Evolutionary conservation across 2,113 vertebrate genomes (phyloP), one percentile per base, ranked within the genome.

Genomic region (Bubo scandiacus): DNA sequence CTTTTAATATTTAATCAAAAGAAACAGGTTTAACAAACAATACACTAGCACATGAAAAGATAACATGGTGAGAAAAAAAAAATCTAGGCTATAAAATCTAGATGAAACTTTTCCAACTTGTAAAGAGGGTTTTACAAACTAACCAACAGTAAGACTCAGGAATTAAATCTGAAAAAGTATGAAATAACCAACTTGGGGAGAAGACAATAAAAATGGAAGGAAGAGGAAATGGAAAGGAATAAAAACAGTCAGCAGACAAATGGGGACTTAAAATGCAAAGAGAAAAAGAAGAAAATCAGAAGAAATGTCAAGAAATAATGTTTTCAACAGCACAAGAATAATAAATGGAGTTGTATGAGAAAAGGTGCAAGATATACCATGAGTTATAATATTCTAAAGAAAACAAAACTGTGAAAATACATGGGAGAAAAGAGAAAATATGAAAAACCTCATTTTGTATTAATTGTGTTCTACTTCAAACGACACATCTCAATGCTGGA

Each of bases 1-100:
- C 52, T 88, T 82, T 14, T 79, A 82, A 65, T 94, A 87, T 91
- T 88, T 86, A 88, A 83, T 91, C 94, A 92, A 82, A 94, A 96
- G 96, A 96, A 96, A 86, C n/a, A 61, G 90, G 57, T 87, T 88
- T 42, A 89, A 71, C 91, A 88, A 97, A 94, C 58, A 78, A 10
- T 8, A 36, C 55, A 4, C 27, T 43, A 86, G 84, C 77, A 82
- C 38, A 10, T 51, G 61, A 79, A 96, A 92, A 96, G 71, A 89
- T 62, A 94, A 67, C 12, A 14, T 2, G 40, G 84, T 30, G 81
- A 71, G 47, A 13, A 78, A 71, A 49, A 34, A 54, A 79, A 77
- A 52, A 30, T 72, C 10, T 15, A 58, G 26, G 45, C 62, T 63
- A 13, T 51, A 49, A 97, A 97, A 95, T 45, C 12, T 12, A 17